phyloP scores from a whole-genome alignment of 2,797 vertebrate genomes.

The Ispidina lecontei region DNA sequence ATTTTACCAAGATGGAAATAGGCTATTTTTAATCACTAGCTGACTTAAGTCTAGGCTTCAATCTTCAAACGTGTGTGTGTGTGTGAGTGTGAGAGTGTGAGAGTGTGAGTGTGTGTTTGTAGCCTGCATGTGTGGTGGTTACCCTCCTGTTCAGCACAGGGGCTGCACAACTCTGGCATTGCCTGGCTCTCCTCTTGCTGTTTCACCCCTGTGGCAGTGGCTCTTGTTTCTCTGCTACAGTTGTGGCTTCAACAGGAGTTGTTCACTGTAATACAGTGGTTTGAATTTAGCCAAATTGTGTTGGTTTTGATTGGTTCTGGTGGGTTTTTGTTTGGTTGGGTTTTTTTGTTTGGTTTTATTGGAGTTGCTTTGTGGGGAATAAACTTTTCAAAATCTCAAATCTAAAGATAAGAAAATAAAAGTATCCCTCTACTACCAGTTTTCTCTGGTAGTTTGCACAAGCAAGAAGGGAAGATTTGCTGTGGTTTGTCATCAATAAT shows the following conservation, averaged over 20 bases:
- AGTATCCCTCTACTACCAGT: not conserved
- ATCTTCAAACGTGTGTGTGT: rapidly evolving
- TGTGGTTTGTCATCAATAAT: not conserved
- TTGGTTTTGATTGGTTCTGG: not conserved
- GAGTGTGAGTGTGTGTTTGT: not conserved
- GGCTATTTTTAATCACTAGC: not conserved
- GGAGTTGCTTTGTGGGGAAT: not conserved
- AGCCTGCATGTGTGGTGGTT: rapidly evolving
- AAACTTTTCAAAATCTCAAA: not conserved
- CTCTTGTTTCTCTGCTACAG: not conserved
- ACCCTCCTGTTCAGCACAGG: rapidly evolving
- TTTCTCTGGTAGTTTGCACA: not conserved
- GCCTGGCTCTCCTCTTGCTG: not conserved
- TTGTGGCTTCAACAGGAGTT: not conserved
- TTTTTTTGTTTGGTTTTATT: not conserved
- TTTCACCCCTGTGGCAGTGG: not conserved
- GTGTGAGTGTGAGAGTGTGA: not conserved
- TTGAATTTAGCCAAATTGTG: not conserved
- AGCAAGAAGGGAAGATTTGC: not conserved
- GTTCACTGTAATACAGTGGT: not conserved
- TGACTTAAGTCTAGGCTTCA: not conserved
- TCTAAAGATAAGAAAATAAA: too few relatives aligned
- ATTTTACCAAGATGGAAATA: not conserved
- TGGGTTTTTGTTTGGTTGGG: not conserved
- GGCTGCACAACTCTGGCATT: not conserved